A percentile compares a stretch with the other conserved stretches of the same genome.
Conservation (phyloP, 1,140 invertebrate species). For the Fopius arisanus region DNA sequence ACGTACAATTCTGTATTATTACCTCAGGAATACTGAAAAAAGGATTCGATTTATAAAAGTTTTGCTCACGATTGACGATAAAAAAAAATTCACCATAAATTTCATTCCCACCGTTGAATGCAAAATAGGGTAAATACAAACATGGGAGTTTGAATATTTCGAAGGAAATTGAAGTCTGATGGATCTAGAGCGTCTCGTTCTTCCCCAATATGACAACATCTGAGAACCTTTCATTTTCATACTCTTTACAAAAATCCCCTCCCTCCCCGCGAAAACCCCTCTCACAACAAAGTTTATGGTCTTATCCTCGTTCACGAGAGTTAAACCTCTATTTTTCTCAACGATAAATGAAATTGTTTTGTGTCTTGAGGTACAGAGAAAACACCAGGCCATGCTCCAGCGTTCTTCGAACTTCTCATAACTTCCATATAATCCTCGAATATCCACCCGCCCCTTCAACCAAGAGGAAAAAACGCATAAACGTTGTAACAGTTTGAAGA, state of each 20-base stretch:
- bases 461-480: neutral
- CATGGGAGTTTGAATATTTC: neutral
- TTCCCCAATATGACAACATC: neutral
- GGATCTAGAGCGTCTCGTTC: neutral
- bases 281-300: constrained; percentile 43
- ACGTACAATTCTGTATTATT: no score
- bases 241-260: neutral
- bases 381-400: neutral
- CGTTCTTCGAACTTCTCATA: neutral
- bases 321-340: constrained; percentile 57
- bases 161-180: neutral
- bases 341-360: constrained; percentile 59
- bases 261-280: neutral
- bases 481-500: neutral
- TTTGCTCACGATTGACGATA: no score
- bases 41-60: no score
- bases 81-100: neutral
- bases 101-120: neutral
- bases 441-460: neutral
- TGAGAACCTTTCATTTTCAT: constrained; percentile 26
- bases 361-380: constrained; percentile 32
- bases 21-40: no score
- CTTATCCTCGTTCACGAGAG: constrained; percentile 36
- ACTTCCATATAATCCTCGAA: constrained; percentile 17
- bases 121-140: neutral